Evolutionary conservation across 2,888 invertebrate genomes (phyloP), one percentile per base, ranked within the genome.

Genomic region (Emmelina monodactyla): DNA sequence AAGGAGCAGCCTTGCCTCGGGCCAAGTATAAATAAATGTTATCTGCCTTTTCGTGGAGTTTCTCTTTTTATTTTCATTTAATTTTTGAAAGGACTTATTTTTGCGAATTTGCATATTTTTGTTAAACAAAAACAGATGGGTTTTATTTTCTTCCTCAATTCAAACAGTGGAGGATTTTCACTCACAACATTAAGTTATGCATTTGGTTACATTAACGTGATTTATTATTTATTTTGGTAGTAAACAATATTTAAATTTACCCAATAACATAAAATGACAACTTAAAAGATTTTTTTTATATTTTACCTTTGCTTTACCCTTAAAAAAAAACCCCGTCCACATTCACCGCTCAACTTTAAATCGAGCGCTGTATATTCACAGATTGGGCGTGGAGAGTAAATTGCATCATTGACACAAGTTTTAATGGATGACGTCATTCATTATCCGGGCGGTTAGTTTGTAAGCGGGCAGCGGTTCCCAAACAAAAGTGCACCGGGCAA

Each of bases 391-490:
- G n/a, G 6, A 25, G 25, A 11, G 25, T 25, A n/a, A n/a, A 13
- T n/a, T 12, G 12, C 19, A 22, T 3, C n/a, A 11, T 28, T 25
- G 31, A 35, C 45, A 46, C 50, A 35, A 47, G 43, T 54, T 55
- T 55, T 58, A 60, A 61, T 58, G 53, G 48, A 60, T 54, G 55
- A 59, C 55, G 55, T 58, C 58, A 59, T 62, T 54, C 58, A 62
- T 62, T 60, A 52, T 48, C 47, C 51, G 49, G 51, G 47, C 38
- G 50, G 46, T n/a, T n/a, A n/a, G 25, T 25, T 10, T 9, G 25
- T 25, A 25, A 25, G 25, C 25, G 25, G 25, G 25, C 25, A 10
- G 45, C 48, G 44, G 50, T 47, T 42, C 45, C 47, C 57, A 59
- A 60, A 64, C 58, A 61, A 53, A 57, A 51, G 52, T 25, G 25